Base-by-base conservation (phyloP, 2,888 invertebrate species). In the Malacosoma neustria region DNA sequence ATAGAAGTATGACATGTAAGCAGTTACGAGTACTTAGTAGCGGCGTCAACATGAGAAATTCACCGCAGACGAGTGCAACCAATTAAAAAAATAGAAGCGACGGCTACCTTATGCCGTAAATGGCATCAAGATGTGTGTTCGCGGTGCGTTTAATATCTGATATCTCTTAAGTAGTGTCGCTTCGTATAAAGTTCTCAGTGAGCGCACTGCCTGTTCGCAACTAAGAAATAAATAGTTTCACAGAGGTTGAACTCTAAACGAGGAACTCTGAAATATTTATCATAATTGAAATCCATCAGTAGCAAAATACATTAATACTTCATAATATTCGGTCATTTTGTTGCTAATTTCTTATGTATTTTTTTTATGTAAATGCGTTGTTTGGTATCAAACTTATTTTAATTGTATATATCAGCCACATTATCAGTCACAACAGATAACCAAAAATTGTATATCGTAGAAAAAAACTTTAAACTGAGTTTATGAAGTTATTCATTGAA, bases 91-190 rank as follows among this genome's bases (percentile, higher is more conserved):
- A 49, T 47, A 51, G 58, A 55, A 52, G 49, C 45, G 39, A 44
- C 61, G 61, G 61, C 58, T 58, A 64, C 62, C 66, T 62, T 66
- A 54, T 60, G 57, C 52, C 54, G 51, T 67, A 65, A 72, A 72
- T 66, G 61, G 61, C 68, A 72, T 64, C 69, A 54, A 66, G 71
- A 72, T 73, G 60, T 64, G 58, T 59, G 68, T 66, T 56, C 53
- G 62, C 61, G 62, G 63, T 62, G 47, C 59, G 45, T 62, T 67
- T 67, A 68, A 63, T 64, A 74, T 75, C 74, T 66, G 70, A 70
- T 69, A 67, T 70, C 64, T 72, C 70, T 64, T 66, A 66, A 76
- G 72, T 64, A 68, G 72, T 72, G 79, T 77, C 80, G 72, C 64
- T 66, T 72, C 62, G 58, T 56, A 73, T 74, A 62, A 75, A 72